Percentiles rank a stretch among this genome's conserved stretches.
Evolutionary conservation across 2,113 vertebrate genomes (phyloP).

Genomic region (Chionis minor): DNA sequence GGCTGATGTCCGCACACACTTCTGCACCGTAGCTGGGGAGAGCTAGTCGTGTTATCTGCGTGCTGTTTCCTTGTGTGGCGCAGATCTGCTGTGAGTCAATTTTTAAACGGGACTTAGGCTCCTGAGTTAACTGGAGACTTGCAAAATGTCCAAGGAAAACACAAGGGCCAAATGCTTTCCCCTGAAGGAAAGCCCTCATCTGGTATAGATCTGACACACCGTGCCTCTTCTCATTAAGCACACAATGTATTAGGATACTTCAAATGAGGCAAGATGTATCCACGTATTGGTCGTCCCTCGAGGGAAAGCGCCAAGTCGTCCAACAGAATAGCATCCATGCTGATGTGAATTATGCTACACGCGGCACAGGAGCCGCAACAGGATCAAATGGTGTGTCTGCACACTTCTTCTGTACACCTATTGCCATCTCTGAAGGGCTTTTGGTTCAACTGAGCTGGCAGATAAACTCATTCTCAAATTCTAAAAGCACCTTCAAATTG

Average conservation of each 20-base stretch:
- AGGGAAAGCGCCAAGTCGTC: neutral
- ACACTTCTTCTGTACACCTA: neutral
- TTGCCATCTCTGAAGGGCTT: neutral
- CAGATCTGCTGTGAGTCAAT: neutral
- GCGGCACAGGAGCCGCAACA: neutral
- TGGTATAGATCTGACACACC: neutral
- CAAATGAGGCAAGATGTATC: neutral
- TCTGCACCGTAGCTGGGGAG: rapidly evolving
- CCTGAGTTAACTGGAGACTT: neutral
- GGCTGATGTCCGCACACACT: rapidly evolving
- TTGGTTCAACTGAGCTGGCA: neutral
- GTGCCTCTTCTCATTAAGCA: neutral
- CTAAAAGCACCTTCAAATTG: neutral
- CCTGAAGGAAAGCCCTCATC: neutral
- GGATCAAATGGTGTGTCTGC: neutral
- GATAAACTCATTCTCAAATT: neutral
- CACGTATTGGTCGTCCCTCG: neutral
- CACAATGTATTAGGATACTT: neutral
- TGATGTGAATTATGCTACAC: neutral
- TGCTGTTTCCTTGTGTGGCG: neutral
- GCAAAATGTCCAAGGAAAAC: neutral
- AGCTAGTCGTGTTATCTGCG: neutral
- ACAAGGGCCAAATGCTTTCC: neutral
- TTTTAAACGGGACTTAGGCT: neutral
- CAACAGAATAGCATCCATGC: neutral